A percentile compares a stretch with the other conserved stretches of the same genome.
Evolutionary conservation across 64 coral and sea anemone species (phyloP).

Genomic region (Porites lutea): DNA sequence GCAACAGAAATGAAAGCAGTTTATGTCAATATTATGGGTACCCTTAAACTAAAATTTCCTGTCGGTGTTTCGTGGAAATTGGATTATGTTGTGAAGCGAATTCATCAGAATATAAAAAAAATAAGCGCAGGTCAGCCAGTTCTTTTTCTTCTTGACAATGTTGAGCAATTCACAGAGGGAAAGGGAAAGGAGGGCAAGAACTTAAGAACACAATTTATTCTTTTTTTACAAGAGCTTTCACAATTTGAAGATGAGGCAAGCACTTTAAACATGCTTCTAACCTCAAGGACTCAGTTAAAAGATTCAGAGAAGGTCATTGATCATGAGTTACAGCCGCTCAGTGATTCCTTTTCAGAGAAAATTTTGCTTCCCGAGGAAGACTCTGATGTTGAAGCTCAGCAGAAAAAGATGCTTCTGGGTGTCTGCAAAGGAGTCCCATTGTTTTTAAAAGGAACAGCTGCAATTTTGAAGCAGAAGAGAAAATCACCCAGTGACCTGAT

Average conservation of each 20-base stretch:
- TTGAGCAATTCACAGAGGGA: neutral
- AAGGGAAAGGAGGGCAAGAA: slow-evolving; percentile 6
- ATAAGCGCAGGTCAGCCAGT: neutral
- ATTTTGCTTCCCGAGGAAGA: neutral
- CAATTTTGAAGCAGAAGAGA: slow-evolving; percentile 1
- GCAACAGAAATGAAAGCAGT: slow-evolving; percentile 7
- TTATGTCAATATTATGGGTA: neutral
- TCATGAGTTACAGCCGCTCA: neutral
- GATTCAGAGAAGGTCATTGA: neutral
- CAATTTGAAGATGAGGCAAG: neutral
- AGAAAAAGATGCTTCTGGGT: neutral
- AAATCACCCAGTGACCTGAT: slow-evolving; percentile 9
- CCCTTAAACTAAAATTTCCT: neutral
- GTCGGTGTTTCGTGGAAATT: neutral
- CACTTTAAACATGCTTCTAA: neutral
- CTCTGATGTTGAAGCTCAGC: neutral
- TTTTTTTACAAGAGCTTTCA: slow-evolving; percentile 7
- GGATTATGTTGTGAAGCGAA: neutral
- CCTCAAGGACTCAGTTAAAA: slow-evolving; percentile 1
- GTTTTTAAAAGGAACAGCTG: slow-evolving; percentile 1
- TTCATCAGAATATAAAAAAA: neutral
- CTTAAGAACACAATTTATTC: neutral
- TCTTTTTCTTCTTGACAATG: slow-evolving; percentile 27
- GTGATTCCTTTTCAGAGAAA: neutral
- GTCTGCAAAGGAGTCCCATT: slow-evolving; percentile 2